Conservation (phyloP, 2,888 invertebrate species). For the Himalopsyche kuldschensis region DNA sequence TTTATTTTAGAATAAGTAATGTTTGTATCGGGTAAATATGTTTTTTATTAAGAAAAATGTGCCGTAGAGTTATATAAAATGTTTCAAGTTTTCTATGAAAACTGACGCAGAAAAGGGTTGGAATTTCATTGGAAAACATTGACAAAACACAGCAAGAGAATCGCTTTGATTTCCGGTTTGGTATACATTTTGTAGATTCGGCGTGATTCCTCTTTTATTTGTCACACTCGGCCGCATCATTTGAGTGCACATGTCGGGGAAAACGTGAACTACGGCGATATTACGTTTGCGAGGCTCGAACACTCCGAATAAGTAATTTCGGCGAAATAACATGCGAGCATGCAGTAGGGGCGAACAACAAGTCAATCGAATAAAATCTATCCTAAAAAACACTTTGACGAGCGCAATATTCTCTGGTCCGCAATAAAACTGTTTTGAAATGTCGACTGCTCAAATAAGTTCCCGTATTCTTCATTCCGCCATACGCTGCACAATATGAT, state of each 20-base stretch:
- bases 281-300: slow-evolving; percentile 10
- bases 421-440: slow-evolving; percentile 36
- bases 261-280: slow-evolving; percentile 2
- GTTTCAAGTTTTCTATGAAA: background rate
- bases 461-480: slow-evolving; percentile 20
- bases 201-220: slow-evolving; percentile 7
- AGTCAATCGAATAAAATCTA: slow-evolving; percentile 28
- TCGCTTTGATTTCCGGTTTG: background rate
- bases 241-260: slow-evolving; percentile 7
- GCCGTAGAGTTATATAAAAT: background rate
- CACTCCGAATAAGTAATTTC: slow-evolving; percentile 25
- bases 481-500: slow-evolving; percentile 28
- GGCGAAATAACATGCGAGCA: slow-evolving; percentile 19
- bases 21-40: too few species aligned
- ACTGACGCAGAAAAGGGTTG: background rate
- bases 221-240: slow-evolving; percentile 21
- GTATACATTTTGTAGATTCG: background rate
- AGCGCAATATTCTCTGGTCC: slow-evolving; percentile 20
- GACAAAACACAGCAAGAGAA: background rate
- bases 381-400: slow-evolving; percentile 25
- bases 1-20: too few species aligned
- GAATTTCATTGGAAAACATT: background rate
- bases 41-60: too few species aligned
- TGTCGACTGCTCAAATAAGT: slow-evolving; percentile 30
- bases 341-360: slow-evolving; percentile 19